phyloP scores from a whole-genome alignment of 2,113 vertebrate species.

The Petromus typicus region DNA sequence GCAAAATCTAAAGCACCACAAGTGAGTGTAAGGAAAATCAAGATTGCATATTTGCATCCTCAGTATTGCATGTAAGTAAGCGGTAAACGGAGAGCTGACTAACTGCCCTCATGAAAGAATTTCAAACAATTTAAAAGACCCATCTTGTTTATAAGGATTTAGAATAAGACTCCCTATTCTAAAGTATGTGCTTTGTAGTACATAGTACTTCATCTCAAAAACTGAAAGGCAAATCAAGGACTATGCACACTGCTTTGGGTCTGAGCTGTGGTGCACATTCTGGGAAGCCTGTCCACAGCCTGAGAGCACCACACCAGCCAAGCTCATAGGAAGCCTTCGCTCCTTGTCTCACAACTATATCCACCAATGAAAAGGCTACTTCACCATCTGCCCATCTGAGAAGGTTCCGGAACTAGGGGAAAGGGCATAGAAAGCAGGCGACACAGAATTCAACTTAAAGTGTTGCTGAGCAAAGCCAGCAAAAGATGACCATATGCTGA shows the following conservation, averaged over 20 bases:
- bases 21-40: neutral
- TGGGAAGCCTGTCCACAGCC: neutral
- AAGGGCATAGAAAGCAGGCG: constrained; percentile 91
- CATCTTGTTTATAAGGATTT: neutral
- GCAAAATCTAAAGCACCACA: neutral
- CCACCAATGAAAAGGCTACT: constrained; percentile 87
- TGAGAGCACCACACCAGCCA: neutral
- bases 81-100: neutral
- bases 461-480: constrained; percentile 94
- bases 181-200: neutral
- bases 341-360: constrained; percentile 89
- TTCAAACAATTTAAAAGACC: neutral
- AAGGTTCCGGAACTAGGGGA: constrained; percentile 97
- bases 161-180: neutral
- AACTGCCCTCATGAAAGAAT: neutral
- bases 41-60: neutral
- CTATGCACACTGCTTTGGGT: neutral
- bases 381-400: constrained; percentile 87
- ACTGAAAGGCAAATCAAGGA: neutral
- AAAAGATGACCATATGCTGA: constrained; percentile 95
- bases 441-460: constrained; percentile 92
- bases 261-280: neutral
- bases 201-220: neutral
- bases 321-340: neutral
- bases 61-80: neutral